These are phyloP conservation scores for Andrena chrysosceles DNA, from an alignment of 2,888 invertebrate genomes.

Conservation along the genomic window DNA sequence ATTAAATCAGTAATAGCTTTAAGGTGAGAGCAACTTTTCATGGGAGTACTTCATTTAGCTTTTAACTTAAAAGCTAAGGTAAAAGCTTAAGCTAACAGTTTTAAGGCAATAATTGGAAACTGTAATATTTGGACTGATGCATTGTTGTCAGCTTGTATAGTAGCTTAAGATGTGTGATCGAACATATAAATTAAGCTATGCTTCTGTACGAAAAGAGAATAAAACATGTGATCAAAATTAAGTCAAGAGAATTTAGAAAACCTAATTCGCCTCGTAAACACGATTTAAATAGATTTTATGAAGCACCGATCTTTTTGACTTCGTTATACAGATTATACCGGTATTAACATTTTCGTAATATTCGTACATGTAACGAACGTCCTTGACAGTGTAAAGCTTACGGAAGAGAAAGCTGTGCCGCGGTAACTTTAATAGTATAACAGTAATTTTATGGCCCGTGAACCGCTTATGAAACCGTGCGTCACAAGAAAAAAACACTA, in stretches of 20 bases:
- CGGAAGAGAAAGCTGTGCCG: conserved; percentile 31
- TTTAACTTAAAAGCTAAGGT: not conserved
- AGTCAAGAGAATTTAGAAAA: not conserved
- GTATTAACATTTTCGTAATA: not conserved
- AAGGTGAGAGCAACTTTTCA: not conserved
- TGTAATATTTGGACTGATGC: conserved; percentile 15
- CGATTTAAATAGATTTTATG: not conserved
- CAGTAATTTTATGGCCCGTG: conserved; percentile 24
- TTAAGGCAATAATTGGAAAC: not conserved
- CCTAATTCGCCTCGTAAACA: too few species aligned
- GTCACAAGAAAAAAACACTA: not conserved
- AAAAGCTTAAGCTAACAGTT: not conserved
- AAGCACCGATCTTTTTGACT: not conserved
- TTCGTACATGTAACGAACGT: not conserved
- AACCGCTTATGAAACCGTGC: not conserved
- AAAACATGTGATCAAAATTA: conserved; percentile 14
- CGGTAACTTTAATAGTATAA: conserved; percentile 19
- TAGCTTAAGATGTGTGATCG: conserved; percentile 7
- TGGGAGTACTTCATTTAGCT: not conserved
- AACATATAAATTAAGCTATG: conserved; percentile 30
- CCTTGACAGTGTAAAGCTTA: conserved; percentile 19
- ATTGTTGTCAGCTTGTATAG: conserved; percentile 8
- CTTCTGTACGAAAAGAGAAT: conserved; percentile 16
- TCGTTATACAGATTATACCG: not conserved
- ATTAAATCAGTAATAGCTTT: not conserved